phyloP scores from a whole-genome alignment of 2,888 invertebrate genomes.

The Orthonychiurus folsomi region DNA sequence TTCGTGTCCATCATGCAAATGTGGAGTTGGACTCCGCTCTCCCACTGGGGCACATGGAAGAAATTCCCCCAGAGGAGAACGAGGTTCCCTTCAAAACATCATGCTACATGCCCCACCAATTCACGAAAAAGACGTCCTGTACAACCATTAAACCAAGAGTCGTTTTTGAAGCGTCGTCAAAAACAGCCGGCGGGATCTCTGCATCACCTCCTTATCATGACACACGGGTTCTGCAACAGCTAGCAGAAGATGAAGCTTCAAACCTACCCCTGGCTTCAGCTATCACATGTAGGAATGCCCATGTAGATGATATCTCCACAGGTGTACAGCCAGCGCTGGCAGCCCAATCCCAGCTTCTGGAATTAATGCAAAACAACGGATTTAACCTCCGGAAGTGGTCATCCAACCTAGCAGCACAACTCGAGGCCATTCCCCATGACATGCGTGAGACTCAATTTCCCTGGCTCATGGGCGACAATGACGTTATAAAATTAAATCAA shows the following conservation, averaged over 20 bases:
- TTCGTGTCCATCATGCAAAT: too few species aligned
- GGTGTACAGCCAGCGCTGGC: background rate
- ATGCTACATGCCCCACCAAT: conserved; percentile 42
- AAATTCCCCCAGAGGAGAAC: too few species aligned
- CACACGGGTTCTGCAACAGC: background rate
- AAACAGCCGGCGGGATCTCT: conserved; percentile 33
- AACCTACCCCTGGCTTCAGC: background rate
- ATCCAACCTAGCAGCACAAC: background rate
- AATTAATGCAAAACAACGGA: background rate
- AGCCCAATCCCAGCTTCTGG: background rate
- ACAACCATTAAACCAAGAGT: conserved; percentile 41
- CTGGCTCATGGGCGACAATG: too few species aligned
- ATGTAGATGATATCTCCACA: background rate
- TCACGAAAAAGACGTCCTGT: conserved; percentile 37
- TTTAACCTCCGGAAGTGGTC: conserved; percentile 3
- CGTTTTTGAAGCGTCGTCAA: conserved; percentile 42
- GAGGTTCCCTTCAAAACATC: too few species aligned
- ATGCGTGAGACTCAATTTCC: too few species aligned
- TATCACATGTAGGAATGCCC: background rate
- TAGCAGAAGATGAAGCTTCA: background rate
- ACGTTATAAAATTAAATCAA: too few species aligned
- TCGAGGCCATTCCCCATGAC: background rate
- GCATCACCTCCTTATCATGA: background rate
- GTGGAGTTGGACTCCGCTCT: too few species aligned
- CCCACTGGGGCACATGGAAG: too few species aligned